Evolutionary conservation across 2,113 vertebrate species (phyloP).

Genomic region (Sorex araneus): DNA sequence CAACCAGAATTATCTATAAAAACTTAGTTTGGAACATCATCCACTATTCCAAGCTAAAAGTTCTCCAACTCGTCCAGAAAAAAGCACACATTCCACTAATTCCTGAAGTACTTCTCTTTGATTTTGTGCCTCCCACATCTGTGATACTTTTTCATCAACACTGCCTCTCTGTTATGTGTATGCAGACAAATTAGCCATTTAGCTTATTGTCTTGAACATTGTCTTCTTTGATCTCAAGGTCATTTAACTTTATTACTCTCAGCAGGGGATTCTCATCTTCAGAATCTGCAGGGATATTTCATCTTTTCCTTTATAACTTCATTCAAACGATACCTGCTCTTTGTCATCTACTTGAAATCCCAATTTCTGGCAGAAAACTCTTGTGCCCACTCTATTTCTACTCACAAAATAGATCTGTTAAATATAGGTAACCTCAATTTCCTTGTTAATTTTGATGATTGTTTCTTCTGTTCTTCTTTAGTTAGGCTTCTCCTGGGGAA

Average conservation of each 20-base stretch:
- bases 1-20: neutral
- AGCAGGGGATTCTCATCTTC: neutral
- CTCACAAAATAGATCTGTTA: neutral
- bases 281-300: neutral
- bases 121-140: neutral
- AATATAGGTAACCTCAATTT: too few species aligned
- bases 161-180: neutral
- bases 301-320: too few species aligned
- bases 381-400: neutral
- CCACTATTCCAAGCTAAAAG: neutral
- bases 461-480: neutral
- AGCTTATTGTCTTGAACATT: neutral
- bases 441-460: neutral
- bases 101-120: neutral
- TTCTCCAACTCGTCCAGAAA: neutral
- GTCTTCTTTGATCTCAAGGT: neutral
- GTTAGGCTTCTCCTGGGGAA: too few species aligned
- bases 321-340: too few species aligned
- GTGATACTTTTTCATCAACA: neutral
- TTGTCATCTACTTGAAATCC: too few species aligned
- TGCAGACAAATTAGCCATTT: neutral
- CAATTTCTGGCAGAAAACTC: too few species aligned
- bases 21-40: neutral
- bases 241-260: neutral
- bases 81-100: neutral